Evolutionary conservation across 2,888 invertebrate genomes (phyloP).

Genomic region (Cheiracanthium punctorium): DNA sequence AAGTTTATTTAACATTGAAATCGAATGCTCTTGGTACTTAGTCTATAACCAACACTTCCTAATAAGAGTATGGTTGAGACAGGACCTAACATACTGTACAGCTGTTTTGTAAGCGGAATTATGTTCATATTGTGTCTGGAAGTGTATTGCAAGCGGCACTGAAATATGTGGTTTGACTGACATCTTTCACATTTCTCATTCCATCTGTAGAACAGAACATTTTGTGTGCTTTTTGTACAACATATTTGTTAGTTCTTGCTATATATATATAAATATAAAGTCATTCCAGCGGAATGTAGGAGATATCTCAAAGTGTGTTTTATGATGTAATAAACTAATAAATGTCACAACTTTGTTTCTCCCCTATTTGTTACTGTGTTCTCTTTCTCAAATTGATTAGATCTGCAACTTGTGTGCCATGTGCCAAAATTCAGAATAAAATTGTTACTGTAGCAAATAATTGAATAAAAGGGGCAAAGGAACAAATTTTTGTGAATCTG

Average conservation of each 20-base stretch:
- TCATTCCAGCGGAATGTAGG: conserved; percentile 70
- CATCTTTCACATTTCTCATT: conserved; percentile 70
- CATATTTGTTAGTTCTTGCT: conserved; percentile 70
- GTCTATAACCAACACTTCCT: conserved; percentile 41
- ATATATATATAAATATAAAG: conserved; percentile 63
- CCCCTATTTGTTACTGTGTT: conserved; percentile 26
- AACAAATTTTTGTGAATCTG: too few relatives aligned
- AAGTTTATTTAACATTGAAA: background rate
- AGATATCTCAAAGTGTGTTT: conserved; percentile 69
- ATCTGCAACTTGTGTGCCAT: too few relatives aligned
- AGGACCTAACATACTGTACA: conserved; percentile 57
- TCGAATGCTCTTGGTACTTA: background rate
- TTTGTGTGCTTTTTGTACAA: conserved; percentile 70
- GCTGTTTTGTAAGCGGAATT: conserved; percentile 60
- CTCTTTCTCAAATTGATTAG: background rate
- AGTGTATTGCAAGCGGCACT: conserved; percentile 59
- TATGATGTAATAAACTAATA: conserved; percentile 71
- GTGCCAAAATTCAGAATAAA: too few relatives aligned
- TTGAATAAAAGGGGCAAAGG: too few relatives aligned
- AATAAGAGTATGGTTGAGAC: conserved; percentile 50
- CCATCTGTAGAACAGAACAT: conserved; percentile 70
- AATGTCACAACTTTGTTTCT: conserved; percentile 65
- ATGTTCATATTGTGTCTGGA: conserved; percentile 51
- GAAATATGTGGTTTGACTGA: conserved; percentile 63
- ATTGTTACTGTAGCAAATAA: too few relatives aligned